These are phyloP conservation scores for Drosophila anomelani DNA, from an alignment of 2,888 invertebrate genomes.

Conservation along the genomic window DNA sequence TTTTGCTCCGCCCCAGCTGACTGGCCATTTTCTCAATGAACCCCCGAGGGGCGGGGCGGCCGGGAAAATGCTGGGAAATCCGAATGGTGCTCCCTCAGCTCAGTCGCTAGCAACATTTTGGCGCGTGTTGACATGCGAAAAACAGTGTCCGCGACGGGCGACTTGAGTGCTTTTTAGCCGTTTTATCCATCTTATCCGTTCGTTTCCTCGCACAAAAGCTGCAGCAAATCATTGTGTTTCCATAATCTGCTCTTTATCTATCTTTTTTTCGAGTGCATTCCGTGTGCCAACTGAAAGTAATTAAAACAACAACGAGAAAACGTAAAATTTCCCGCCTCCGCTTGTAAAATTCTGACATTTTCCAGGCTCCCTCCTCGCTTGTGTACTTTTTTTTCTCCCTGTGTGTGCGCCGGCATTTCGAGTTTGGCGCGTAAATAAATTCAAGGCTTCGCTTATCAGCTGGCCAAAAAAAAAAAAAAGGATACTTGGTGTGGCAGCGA, in stretches of 20 bases:
- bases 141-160: slow-evolving; percentile 69
- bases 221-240: slow-evolving; percentile 31
- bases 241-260: background rate
- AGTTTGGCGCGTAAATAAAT: slow-evolving; percentile 47
- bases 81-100: slow-evolving; percentile 35
- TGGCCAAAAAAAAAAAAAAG: slow-evolving; percentile 4
- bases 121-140: slow-evolving; percentile 84
- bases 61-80: slow-evolving; percentile 6
- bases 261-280: slow-evolving; percentile 27
- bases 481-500: background rate
- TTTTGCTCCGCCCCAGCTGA: slow-evolving; percentile 51
- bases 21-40: slow-evolving; percentile 65
- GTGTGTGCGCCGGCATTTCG: slow-evolving; percentile 23
- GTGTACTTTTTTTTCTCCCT: background rate
- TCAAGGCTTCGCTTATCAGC: slow-evolving; percentile 21
- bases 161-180: slow-evolving; percentile 58
- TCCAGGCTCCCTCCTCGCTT: background rate
- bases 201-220: slow-evolving; percentile 53
- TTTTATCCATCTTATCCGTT: slow-evolving; percentile 70
- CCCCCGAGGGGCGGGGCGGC: background rate
- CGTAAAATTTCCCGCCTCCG: slow-evolving; percentile 5
- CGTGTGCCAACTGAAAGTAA: slow-evolving; percentile 28
- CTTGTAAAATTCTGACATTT: background rate
- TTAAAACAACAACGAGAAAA: slow-evolving; percentile 5
- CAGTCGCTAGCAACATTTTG: slow-evolving; percentile 84